A percentile compares a stretch with the other conserved stretches of the same genome.
Conservation (phyloP, 2,888 invertebrate species). For the Hydrotaea cyrtoneurina region DNA sequence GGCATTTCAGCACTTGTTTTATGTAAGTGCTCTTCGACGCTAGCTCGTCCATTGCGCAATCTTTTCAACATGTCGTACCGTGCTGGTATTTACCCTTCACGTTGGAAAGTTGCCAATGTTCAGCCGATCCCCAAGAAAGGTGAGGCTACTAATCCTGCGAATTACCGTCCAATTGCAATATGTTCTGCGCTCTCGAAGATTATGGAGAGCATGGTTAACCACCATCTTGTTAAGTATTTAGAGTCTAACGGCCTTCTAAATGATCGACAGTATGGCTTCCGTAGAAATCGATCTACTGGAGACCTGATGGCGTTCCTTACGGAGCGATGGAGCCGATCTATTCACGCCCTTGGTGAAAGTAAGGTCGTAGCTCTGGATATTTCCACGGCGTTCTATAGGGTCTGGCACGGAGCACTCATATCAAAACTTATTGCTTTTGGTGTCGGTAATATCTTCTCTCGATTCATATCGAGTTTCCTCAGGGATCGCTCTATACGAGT, state of each 20-base stretch:
- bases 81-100: background rate
- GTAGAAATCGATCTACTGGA: background rate
- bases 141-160: background rate
- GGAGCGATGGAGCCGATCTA: background rate
- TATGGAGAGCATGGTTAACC: background rate
- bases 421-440: too few relatives aligned
- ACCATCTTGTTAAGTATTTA: background rate
- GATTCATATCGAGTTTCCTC: too few relatives aligned
- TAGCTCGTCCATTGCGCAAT: background rate
- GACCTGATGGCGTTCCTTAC: background rate
- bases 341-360: background rate
- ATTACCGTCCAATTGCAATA: background rate
- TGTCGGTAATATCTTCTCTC: too few relatives aligned
- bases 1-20: background rate
- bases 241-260: background rate
- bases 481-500: too few relatives aligned
- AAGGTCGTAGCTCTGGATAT: background rate
- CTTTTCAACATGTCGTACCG: too few relatives aligned
- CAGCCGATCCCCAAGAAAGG: too few relatives aligned
- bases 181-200: background rate
- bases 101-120: background rate
- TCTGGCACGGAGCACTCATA: too few relatives aligned
- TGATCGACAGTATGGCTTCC: slow-evolving; percentile 9
- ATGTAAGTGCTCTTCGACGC: background rate
- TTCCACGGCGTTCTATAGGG: background rate